Base-by-base conservation (phyloP, 2,797 vertebrate species). In the Scyliorhinus canicula region DNA sequence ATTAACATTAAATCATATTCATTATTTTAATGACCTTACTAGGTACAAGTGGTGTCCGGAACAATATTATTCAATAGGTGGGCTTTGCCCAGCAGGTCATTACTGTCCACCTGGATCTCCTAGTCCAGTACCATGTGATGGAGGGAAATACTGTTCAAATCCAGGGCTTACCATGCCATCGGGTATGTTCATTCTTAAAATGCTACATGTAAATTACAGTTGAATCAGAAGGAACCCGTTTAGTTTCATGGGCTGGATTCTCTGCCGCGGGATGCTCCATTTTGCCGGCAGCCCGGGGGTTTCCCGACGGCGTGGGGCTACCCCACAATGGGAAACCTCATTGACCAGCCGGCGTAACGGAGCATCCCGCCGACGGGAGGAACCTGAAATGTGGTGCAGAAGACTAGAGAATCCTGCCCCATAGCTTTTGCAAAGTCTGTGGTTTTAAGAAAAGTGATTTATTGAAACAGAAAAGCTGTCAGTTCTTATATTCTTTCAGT, bases 141-240 rank as follows among this genome's bases (percentile, higher is more conserved):
- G 24, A 86, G 84, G 84, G 28, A 55, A 50, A 86, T 86, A 86
- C 84, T 86, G 84, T 55, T 86, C 84, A 31, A 31, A 86, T 52
- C 47, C 84, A 55, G 50, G 50, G 50, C 84, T 86, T 55, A 14
- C 9, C 9, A 12, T 55, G 28, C 84, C 84, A 31, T 52, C 84
- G 55, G 84, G 84, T 86, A 52, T 86, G 50, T 11, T 55, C 9
- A 52, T 86, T 55, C 47, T 86, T 55, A 55, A 55, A 1, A 31
- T 55, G 31, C 31, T 55, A 3, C 4, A 55, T 31, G 28, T 55
- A 86, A 86, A 14, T 86, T 86, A 86, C 50, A 55, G 50, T 55
- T 50, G n/a, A 79, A 79, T 40, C 14, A 82, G 31, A 71, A n/a
- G 11, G 26, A 12, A 50, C 7, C 40, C 6, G 79, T 47, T 24